Percentiles rank a stretch among this genome's conserved stretches.
These are phyloP conservation scores for Apostichopus parvimensis DNA, from an alignment of 35 echinoderm and acorn worm species.

Conservation along the genomic window DNA sequence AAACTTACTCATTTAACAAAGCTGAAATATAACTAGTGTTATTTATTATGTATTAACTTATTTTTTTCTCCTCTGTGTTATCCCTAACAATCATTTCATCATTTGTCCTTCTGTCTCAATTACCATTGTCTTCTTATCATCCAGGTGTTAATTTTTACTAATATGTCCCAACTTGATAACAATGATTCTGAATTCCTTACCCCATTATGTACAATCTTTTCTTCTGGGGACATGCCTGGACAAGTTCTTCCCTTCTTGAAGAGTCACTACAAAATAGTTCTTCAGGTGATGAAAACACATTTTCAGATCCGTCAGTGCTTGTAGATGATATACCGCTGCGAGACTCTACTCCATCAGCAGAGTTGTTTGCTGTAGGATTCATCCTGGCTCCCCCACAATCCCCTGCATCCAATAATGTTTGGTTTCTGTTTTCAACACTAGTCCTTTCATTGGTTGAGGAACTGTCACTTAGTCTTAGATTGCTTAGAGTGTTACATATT, in stretches of 20 bases:
- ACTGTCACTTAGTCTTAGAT: background rate
- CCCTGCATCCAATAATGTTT: background rate
- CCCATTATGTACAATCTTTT: background rate
- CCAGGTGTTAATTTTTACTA: no score
- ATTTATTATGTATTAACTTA: no score
- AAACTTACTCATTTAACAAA: no score
- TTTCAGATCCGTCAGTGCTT: background rate
- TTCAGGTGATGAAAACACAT: background rate
- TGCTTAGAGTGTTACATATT: constrained; percentile 1
- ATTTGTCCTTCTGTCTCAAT: no score
- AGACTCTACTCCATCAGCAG: background rate
- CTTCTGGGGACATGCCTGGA: background rate
- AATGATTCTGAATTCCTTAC: background rate
- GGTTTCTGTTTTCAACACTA: background rate
- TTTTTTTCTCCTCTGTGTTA: no score
- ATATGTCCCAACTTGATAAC: no score
- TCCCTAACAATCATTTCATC: no score
- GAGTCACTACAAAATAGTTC: background rate
- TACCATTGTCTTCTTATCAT: no score
- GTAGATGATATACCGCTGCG: background rate
- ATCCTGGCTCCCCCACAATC: background rate
- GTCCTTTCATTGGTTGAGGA: background rate
- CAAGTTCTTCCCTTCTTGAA: background rate
- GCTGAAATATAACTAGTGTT: no score
- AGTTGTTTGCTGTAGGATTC: background rate